Evolutionary conservation across 1,140 invertebrate species (phyloP).

Genomic region (Formica exsecta): DNA sequence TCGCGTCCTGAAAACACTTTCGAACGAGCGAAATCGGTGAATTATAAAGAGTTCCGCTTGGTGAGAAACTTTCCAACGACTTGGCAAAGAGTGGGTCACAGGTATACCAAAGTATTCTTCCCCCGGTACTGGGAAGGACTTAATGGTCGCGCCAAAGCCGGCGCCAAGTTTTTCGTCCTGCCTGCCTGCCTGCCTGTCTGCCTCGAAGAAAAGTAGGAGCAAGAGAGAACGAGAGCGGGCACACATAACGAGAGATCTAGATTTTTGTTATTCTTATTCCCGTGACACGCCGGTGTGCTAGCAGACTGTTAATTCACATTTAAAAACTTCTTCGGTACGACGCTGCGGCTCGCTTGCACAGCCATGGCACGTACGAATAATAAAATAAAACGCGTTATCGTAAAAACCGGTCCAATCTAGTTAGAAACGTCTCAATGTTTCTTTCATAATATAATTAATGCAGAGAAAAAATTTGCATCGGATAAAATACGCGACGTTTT

Average conservation of each 20-base stretch:
- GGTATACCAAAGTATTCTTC: conserved; percentile 66
- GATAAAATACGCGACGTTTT: background rate
- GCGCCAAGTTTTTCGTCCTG: conserved; percentile 70
- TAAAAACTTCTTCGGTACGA: conserved; percentile 14
- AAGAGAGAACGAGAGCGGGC: background rate
- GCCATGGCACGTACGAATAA: conserved; percentile 31
- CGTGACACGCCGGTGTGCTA: background rate
- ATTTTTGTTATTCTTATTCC: conserved; percentile 69
- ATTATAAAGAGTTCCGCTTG: conserved; percentile 10
- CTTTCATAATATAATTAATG: conserved; percentile 37
- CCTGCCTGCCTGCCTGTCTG: background rate
- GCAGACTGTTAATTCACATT: conserved; percentile 66
- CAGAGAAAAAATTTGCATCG: conserved; percentile 12
- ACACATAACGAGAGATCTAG: background rate
- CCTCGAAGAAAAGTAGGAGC: background rate
- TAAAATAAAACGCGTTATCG: conserved; percentile 58
- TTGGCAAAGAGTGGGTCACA: conserved; percentile 58
- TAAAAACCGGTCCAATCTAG: conserved; percentile 19
- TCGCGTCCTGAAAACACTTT: conserved; percentile 66
- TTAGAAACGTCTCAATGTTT: conserved; percentile 8
- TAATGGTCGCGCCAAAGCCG: conserved; percentile 68
- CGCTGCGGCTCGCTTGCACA: background rate
- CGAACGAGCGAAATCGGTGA: conserved; percentile 52
- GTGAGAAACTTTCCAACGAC: conserved; percentile 63
- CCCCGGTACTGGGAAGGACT: conserved; percentile 44